These are phyloP conservation scores for Rugalucina vietnamica DNA, from an alignment of 2,888 invertebrate species.

Conservation along the genomic window DNA sequence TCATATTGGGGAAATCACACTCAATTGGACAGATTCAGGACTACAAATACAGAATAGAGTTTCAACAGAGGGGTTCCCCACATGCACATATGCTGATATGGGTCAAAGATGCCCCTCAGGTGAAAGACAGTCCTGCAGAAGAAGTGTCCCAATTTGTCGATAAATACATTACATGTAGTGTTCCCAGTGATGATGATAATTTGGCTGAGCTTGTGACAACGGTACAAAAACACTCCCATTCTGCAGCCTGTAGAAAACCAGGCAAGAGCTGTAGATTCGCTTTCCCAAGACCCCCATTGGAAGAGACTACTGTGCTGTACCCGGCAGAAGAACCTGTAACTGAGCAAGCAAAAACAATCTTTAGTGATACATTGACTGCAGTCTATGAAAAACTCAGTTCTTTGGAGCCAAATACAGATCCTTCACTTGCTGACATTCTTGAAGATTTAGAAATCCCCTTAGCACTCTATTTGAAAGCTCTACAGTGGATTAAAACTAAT, in stretches of 20 bases:
- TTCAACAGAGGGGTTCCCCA: constrained; percentile 62
- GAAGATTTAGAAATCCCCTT: constrained; percentile 27
- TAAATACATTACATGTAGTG: constrained; percentile 33
- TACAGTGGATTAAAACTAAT: constrained; percentile 50
- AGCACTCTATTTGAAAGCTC: constrained; percentile 26
- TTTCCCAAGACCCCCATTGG: constrained; percentile 46
- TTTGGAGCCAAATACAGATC: background rate
- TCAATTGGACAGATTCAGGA: constrained; percentile 56
- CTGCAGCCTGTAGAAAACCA: constrained; percentile 18
- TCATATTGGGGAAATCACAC: background rate
- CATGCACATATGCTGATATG: constrained; percentile 59
- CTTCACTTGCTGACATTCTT: constrained; percentile 19
- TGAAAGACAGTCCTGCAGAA: constrained; percentile 31
- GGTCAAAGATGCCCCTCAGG: constrained; percentile 48
- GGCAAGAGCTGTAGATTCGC: constrained; percentile 37
- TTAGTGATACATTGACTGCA: constrained; percentile 12
- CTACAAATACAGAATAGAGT: constrained; percentile 60
- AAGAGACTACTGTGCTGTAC: constrained; percentile 25
- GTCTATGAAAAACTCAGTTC: constrained; percentile 26
- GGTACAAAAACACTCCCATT: constrained; percentile 30
- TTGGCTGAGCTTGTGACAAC: background rate
- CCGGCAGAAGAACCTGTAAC: constrained; percentile 21
- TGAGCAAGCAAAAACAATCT: constrained; percentile 6
- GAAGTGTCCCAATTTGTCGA: constrained; percentile 36
- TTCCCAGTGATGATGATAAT: constrained; percentile 25